Evolutionary conservation across 2,888 invertebrate genomes (phyloP).

Genomic region (Ophion costatus): DNA sequence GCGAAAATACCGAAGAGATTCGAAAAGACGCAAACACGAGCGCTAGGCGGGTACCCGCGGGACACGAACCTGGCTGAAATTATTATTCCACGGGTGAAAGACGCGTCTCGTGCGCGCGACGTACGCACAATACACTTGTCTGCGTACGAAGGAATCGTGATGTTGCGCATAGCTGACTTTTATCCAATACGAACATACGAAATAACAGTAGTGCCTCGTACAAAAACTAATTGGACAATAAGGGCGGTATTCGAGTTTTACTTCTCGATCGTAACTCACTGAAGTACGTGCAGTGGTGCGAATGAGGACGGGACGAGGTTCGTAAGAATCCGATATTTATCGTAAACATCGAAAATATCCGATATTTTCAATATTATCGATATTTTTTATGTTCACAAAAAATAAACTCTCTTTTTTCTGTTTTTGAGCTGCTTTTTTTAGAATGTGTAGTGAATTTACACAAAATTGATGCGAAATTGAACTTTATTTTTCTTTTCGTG

Average conservation of each 20-base stretch:
- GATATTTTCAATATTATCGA: too few relatives aligned
- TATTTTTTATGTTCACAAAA: too few relatives aligned
- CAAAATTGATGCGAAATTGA: too few relatives aligned
- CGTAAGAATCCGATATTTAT: too few relatives aligned
- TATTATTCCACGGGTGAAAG: constrained; percentile 44
- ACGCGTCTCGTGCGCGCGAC: constrained; percentile 70
- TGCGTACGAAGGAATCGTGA: constrained; percentile 36
- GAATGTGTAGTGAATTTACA: too few relatives aligned
- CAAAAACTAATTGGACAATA: constrained; percentile 11
- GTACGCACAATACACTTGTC: constrained; percentile 8
- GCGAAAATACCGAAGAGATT: constrained; percentile 7
- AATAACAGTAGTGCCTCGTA: neutral
- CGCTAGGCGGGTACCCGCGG: neutral
- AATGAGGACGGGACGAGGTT: too few relatives aligned
- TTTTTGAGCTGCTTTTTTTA: too few relatives aligned
- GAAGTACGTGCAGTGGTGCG: too few relatives aligned
- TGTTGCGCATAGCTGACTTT: neutral
- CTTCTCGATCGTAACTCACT: too few relatives aligned
- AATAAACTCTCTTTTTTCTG: too few relatives aligned
- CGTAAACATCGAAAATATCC: too few relatives aligned
- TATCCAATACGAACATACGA: constrained; percentile 3
- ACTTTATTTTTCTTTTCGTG: neutral
- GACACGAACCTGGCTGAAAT: constrained; percentile 35
- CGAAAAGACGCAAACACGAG: neutral
- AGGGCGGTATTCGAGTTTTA: neutral